phyloP scores from a whole-genome alignment of 2,113 vertebrate genomes.

The Leptocoma aspasia region DNA sequence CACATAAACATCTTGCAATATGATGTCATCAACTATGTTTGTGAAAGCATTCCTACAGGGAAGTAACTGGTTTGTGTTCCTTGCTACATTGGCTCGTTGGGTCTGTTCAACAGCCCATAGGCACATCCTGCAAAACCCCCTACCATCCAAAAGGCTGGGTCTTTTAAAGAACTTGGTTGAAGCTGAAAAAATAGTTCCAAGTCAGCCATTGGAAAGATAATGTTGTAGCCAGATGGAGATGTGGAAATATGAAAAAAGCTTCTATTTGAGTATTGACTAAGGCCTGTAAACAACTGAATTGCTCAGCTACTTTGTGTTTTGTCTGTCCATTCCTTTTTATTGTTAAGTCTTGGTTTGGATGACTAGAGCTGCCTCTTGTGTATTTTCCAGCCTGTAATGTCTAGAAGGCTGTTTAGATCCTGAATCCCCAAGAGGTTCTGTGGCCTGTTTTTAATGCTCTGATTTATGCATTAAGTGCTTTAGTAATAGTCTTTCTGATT shows the following conservation, averaged over 20 bases:
- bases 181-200: not conserved
- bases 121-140: not conserved
- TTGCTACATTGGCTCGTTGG: fast-evolving
- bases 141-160: not conserved
- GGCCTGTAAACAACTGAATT: constrained; percentile 18
- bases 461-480: constrained; percentile 1
- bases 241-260: not conserved
- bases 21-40: not conserved
- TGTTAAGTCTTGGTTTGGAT: constrained; percentile 28
- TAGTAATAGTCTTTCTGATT: not conserved
- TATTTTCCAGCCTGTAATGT: constrained; percentile 26
- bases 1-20: not conserved
- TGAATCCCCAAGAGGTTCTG: not conserved
- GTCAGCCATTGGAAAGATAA: not conserved
- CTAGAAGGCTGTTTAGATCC: constrained; percentile 31
- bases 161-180: not conserved
- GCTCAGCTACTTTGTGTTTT: constrained; percentile 15
- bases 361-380: constrained; percentile 1
- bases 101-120: not conserved
- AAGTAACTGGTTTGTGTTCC: not conserved
- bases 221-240: not conserved
- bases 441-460: not conserved
- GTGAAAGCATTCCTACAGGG: not conserved
- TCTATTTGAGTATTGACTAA: not conserved
- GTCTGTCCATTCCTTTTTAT: not conserved